phyloP scores from a whole-genome alignment of 2,797 vertebrate genomes.

The Anabas testudineus region DNA sequence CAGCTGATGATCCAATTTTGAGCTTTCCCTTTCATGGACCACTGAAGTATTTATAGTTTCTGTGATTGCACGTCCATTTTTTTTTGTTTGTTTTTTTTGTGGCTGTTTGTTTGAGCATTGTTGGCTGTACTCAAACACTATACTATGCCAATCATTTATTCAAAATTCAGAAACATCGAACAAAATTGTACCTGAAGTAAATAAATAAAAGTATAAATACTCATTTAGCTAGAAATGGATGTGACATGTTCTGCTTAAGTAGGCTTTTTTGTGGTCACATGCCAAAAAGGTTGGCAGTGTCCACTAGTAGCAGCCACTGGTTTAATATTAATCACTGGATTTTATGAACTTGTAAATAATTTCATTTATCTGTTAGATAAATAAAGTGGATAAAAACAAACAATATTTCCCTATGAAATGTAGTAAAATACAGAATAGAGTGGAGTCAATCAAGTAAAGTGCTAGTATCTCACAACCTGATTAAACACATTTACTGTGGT shows the following conservation, averaged over 20 bases:
- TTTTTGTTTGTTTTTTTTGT: neutral
- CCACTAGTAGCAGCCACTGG: no score
- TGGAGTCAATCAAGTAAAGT: neutral
- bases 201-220: neutral
- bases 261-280: neutral
- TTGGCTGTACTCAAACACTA: neutral
- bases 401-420: neutral
- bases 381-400: neutral
- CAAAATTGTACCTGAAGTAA: neutral
- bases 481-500: no score
- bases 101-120: neutral
- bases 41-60: slow-evolving; percentile 26
- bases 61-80: neutral
- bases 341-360: no score
- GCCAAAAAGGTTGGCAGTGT: neutral
- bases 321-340: no score
- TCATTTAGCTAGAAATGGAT: neutral
- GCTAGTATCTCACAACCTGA: no score
- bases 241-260: neutral
- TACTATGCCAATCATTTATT: neutral
- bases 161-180: neutral
- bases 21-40: slow-evolving; percentile 28
- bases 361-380: neutral
- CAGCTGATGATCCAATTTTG: slow-evolving; percentile 31
- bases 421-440: neutral